Percentiles rank a stretch among this genome's conserved stretches.
Evolutionary conservation across 2,888 invertebrate species (phyloP).

Genomic region (Mesorhabditis spiculigera): DNA sequence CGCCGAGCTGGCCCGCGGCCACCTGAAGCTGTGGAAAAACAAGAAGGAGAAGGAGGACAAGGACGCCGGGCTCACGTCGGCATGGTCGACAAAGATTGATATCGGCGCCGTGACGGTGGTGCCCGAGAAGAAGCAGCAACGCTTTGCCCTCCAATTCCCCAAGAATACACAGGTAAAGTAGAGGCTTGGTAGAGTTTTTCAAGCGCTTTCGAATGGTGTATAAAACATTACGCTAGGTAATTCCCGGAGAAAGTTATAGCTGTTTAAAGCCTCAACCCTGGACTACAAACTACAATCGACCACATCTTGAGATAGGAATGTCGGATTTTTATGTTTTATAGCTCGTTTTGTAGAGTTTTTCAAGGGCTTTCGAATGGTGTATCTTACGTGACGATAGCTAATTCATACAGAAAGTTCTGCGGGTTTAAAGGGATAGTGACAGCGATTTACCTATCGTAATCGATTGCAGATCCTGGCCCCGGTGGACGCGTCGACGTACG

Average conservation of each 20-base stretch:
- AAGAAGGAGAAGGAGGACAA: slow-evolving; percentile 1
- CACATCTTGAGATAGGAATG: too few relatives aligned
- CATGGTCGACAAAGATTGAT: neutral
- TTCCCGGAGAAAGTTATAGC: too few relatives aligned
- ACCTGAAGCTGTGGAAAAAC: neutral
- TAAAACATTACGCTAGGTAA: too few relatives aligned
- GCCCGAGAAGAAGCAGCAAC: slow-evolving; percentile 1
- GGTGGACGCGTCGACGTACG: neutral
- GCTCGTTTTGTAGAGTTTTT: too few relatives aligned
- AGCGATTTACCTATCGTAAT: too few relatives aligned
- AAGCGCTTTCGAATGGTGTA: neutral
- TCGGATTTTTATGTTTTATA: too few relatives aligned
- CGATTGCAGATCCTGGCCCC: neutral
- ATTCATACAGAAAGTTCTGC: too few relatives aligned
- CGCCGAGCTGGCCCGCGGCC: neutral
- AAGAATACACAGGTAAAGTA: neutral
- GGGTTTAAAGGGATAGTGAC: too few relatives aligned
- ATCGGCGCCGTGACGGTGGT: slow-evolving; percentile 7
- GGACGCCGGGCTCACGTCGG: neutral
- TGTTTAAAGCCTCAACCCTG: too few relatives aligned
- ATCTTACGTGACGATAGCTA: too few relatives aligned
- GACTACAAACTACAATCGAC: too few relatives aligned
- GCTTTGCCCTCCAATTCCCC: slow-evolving; percentile 12
- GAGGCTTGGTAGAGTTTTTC: neutral
- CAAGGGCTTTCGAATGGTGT: too few relatives aligned